Percentiles rank a stretch among this genome's conserved stretches.
phyloP scores from a whole-genome alignment of 1,140 invertebrate species.

The Antheraea mylitta region DNA sequence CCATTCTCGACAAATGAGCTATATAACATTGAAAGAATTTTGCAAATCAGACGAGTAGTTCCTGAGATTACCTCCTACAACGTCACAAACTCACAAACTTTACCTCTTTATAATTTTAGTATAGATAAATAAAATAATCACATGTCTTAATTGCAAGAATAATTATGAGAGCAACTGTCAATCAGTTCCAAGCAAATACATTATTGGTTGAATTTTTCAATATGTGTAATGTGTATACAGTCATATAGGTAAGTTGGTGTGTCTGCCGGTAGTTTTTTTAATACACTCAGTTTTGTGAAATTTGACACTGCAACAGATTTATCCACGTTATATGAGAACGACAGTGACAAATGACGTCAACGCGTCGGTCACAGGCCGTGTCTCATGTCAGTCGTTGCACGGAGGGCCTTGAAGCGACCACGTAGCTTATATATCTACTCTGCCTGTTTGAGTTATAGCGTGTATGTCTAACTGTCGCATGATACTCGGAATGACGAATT shows the following conservation, averaged over 20 bases:
- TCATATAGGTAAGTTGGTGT: background rate
- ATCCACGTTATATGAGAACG: slow-evolving; percentile 42
- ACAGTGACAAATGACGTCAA: slow-evolving; percentile 64
- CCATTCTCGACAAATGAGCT: no score
- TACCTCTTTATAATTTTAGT: no score
- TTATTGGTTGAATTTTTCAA: no score
- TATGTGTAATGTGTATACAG: background rate
- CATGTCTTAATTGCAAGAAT: no score
- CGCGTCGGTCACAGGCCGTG: slow-evolving; percentile 40
- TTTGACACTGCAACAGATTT: slow-evolving; percentile 33
- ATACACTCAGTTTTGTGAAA: slow-evolving; percentile 14
- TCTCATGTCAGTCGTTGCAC: slow-evolving; percentile 49
- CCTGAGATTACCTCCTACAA: no score
- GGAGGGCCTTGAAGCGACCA: slow-evolving; percentile 31
- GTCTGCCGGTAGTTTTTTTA: slow-evolving; percentile 4
- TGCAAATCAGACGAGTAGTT: no score
- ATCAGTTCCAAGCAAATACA: no score
- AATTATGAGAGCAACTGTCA: no score
- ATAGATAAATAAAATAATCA: no score
- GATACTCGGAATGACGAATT: slow-evolving; percentile 43
- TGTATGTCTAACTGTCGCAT: slow-evolving; percentile 39
- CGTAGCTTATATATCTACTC: slow-evolving; percentile 26
- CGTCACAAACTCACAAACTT: no score
- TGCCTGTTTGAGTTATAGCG: slow-evolving; percentile 50
- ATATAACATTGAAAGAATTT: no score